Percentiles rank a stretch among this genome's conserved stretches.
Evolutionary conservation across 2,113 vertebrate genomes (phyloP).

Genomic region (Poecile atricapillus): DNA sequence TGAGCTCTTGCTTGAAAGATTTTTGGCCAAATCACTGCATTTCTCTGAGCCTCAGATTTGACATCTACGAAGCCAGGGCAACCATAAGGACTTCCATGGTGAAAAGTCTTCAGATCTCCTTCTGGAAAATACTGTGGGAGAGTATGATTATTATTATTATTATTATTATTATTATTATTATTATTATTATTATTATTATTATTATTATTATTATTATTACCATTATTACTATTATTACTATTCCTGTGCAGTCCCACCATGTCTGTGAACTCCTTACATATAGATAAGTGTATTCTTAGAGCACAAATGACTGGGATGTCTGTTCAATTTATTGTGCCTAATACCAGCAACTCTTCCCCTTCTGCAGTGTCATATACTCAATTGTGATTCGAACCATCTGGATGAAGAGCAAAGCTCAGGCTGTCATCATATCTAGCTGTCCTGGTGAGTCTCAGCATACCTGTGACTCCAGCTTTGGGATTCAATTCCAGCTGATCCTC

Average conservation of each 20-base stretch:
- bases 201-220: no score
- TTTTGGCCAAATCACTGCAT: not conserved
- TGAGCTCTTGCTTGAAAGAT: not conserved
- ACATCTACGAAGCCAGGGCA: not conserved
- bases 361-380: slow-evolving; percentile 69
- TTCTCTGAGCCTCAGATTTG: not conserved
- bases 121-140: not conserved
- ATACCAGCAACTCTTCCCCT: not conserved
- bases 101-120: not conserved
- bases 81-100: rapidly evolving
- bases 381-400: slow-evolving; percentile 79
- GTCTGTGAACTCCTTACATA: not conserved
- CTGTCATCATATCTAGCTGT: slow-evolving; percentile 66
- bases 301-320: rapidly evolving
- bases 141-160: not conserved
- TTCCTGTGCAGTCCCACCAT: not conserved
- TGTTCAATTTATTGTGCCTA: not conserved
- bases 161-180: not conserved
- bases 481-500: rapidly evolving
- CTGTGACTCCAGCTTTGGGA: not conserved
- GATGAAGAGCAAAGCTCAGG: slow-evolving; percentile 74
- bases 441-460: slow-evolving; percentile 63
- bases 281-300: not conserved
- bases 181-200: not conserved
- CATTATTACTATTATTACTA: not conserved